Evolutionary conservation across 1,140 invertebrate genomes (phyloP), one percentile per base, ranked within the genome.

Genomic region (Gerris buenoi): DNA sequence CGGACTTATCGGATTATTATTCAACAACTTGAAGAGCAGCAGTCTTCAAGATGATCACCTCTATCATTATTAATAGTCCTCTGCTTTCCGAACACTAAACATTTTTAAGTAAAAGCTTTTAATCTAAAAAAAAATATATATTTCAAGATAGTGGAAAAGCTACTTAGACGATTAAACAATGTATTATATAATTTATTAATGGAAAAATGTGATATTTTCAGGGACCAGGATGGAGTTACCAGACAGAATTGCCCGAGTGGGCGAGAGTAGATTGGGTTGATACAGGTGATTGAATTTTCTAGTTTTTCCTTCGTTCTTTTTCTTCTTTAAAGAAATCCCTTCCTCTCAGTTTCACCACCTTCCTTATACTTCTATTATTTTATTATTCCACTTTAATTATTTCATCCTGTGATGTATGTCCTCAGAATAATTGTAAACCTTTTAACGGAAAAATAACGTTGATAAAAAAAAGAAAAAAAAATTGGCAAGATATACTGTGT

Each of bases 171-270:
- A n/a, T n/a, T n/a, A n/a, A n/a, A n/a, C n/a, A n/a, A n/a, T n/a
- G n/a, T n/a, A n/a, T n/a, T n/a, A n/a, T n/a, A n/a, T n/a, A n/a
- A n/a, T n/a, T n/a, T n/a, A n/a, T n/a, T n/a, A n/a, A n/a, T n/a
- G n/a, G n/a, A n/a, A n/a, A 46, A 46, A 46, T 46, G 5, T 46
- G 18, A 10, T 46, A 10, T 46, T 73, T 73, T 13, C 75, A 90
- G 86, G 91, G 91, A 59, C 87, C 90, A 33, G 90, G 87, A 25
- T 95, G 91, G 91, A 87, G 88, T 73, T 95, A 90, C 77, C 85
- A 91, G 77, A 94, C 91, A 0, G 86, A 89, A 71, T 78, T 94
- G 66, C 93, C 93, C 1, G 85, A 86, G 28, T 95, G 93, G 93
- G 92, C 92, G 15, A 81, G 81, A 71, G 82, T 87, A 25, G 88